Conservation (phyloP, 2,888 invertebrate species). For the Machimus rusticus region DNA sequence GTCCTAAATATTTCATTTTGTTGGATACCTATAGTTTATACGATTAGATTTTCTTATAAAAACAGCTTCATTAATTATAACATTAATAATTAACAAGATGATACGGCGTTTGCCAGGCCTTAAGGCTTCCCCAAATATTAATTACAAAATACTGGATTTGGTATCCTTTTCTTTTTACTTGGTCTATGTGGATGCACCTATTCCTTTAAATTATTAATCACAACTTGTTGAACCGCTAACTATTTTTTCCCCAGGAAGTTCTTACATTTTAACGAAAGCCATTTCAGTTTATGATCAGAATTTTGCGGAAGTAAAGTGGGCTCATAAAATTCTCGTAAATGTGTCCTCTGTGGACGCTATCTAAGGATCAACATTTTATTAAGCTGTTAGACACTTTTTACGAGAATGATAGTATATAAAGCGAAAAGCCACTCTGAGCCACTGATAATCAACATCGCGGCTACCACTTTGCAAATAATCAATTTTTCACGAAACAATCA, state of each 20-base stretch:
- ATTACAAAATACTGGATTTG: too few species aligned
- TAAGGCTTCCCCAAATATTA: not conserved
- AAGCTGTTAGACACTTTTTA: constrained; percentile 31
- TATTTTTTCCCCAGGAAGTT: not conserved
- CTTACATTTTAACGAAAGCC: not conserved
- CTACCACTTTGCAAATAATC: constrained; percentile 20
- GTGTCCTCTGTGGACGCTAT: constrained; percentile 9
- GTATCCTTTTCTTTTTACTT: too few species aligned
- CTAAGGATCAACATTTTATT: constrained; percentile 29
- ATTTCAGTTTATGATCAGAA: constrained; percentile 11
- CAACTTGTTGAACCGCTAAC: not conserved
- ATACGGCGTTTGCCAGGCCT: not conserved
- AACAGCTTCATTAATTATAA: not conserved
- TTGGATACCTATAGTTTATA: too few species aligned
- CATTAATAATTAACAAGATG: not conserved
- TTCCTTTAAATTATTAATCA: not conserved
- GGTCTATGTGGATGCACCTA: not conserved
- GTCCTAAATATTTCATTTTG: too few species aligned
- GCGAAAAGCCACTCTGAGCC: constrained; percentile 1
- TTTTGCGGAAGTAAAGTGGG: constrained; percentile 6
- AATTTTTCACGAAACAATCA: constrained; percentile 39
- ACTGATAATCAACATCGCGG: not conserved
- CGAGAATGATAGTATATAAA: constrained; percentile 23
- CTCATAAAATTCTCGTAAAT: constrained; percentile 24
- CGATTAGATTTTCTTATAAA: too few species aligned